These are phyloP conservation scores for Lycophotia porphyrea DNA, from an alignment of 2,888 invertebrate species.

Conservation along the genomic window DNA sequence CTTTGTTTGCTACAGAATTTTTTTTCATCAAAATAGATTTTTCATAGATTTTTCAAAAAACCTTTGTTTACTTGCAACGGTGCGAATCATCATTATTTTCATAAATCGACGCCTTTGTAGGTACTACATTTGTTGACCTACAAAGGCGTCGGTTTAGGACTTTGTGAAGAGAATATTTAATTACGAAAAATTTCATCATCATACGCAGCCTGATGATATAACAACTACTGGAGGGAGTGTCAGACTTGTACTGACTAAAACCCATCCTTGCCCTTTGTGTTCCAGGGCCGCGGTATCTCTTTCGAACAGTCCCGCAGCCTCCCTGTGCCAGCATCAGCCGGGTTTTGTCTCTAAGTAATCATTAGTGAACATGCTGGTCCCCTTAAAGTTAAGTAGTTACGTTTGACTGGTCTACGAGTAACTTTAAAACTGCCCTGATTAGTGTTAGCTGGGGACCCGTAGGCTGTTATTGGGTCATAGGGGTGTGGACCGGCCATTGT, in stretches of 20 bases:
- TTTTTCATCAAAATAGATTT: not conserved
- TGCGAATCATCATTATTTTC: not conserved
- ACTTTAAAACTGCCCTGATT: slow-evolving; percentile 54
- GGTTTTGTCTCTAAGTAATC: not conserved
- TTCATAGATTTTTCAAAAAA: not conserved
- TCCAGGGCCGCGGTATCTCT: no score
- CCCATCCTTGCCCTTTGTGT: no score
- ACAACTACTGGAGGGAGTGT: no score
- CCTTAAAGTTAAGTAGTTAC: slow-evolving; percentile 22
- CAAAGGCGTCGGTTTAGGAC: no score
- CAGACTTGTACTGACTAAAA: no score
- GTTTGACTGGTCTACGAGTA: slow-evolving; percentile 21
- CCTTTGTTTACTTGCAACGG: not conserved
- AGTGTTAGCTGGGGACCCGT: slow-evolving; percentile 38
- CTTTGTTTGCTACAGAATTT: no score
- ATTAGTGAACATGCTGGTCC: slow-evolving; percentile 10
- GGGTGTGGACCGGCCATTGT: slow-evolving; percentile 37
- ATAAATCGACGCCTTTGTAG: not conserved
- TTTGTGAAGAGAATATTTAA: not conserved
- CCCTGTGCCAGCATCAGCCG: not conserved
- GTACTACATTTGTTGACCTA: not conserved
- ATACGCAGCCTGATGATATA: not conserved
- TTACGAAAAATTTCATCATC: not conserved
- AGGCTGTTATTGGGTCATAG: slow-evolving; percentile 55
- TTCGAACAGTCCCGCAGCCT: no score